A percentile compares a stretch with the other conserved stretches of the same genome.
phyloP scores from a whole-genome alignment of 2,113 vertebrate species.

The Cryptomyrus ogoouensis region DNA sequence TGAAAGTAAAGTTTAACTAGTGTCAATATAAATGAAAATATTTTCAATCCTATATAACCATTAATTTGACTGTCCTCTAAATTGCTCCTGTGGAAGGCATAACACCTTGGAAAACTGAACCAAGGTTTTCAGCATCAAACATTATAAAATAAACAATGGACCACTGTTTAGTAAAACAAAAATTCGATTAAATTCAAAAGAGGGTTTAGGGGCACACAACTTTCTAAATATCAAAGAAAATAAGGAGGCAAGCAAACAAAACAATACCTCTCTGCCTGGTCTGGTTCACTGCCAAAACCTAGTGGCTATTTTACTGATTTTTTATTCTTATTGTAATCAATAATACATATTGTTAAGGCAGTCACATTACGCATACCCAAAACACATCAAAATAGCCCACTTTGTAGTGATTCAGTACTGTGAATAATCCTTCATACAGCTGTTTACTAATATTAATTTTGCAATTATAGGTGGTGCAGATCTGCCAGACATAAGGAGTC shows the following conservation, averaged over 20 bases:
- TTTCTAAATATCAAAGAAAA: not conserved
- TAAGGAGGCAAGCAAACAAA: not conserved
- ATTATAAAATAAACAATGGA: not conserved
- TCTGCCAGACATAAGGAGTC: not conserved
- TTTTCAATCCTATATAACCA: not conserved
- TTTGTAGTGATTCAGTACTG: conserved; percentile 60
- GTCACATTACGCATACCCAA: not conserved
- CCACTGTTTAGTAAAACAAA: not conserved
- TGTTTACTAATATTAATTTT: not conserved
- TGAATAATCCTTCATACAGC: not conserved
- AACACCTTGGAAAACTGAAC: not conserved
- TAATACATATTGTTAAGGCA: not conserved
- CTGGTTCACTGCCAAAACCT: not conserved
- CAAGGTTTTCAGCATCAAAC: not conserved
- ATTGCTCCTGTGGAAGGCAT: not conserved
- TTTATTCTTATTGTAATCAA: not conserved
- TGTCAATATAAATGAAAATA: not conserved
- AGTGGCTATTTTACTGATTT: not conserved
- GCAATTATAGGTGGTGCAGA: conserved; percentile 19
- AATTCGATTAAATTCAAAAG: not conserved
- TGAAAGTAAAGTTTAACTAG: not conserved
- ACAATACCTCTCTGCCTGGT: not conserved
- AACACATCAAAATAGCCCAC: conserved; percentile 14
- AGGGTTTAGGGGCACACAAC: not conserved
- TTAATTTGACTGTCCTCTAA: not conserved